A percentile compares a stretch with the other conserved stretches of the same genome.
phyloP scores from a whole-genome alignment of 2,888 invertebrate species.

The Seira musarum region DNA sequence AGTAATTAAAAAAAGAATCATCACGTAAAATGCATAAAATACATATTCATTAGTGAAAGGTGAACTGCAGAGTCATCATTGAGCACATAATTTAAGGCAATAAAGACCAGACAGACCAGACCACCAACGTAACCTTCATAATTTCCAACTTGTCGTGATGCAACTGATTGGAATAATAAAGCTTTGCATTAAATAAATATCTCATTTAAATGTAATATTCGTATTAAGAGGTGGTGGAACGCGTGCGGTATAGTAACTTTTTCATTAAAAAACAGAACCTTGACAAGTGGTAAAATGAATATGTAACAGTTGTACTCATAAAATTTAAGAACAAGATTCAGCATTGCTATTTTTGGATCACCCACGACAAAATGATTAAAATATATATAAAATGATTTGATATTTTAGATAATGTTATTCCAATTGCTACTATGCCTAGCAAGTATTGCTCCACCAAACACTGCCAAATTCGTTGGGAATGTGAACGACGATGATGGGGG shows the following conservation, averaged over 20 bases:
- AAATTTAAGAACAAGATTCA: too few species aligned
- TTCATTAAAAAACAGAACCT: background rate
- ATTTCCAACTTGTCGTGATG: background rate
- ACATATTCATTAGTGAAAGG: background rate
- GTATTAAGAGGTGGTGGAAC: background rate
- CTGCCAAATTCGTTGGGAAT: conserved; percentile 57
- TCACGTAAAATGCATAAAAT: background rate
- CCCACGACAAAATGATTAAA: background rate
- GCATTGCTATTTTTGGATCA: too few species aligned
- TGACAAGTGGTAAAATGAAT: background rate
- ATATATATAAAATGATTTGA: conserved; percentile 18
- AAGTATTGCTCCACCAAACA: background rate
- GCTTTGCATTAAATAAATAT: background rate
- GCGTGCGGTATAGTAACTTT: background rate
- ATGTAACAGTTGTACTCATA: background rate
- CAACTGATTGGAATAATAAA: background rate
- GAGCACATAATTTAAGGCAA: too few species aligned
- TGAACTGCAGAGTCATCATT: background rate
- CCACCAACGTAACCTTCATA: background rate
- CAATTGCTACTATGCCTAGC: conserved; percentile 43
- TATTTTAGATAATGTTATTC: conserved; percentile 43
- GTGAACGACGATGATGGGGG: conserved; percentile 72
- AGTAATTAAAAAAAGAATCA: conserved; percentile 1
- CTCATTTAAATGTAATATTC: background rate
- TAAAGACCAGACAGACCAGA: too few species aligned